Evolutionary conservation across 2,113 vertebrate species (phyloP).

Genomic region (Eira barbara): DNA sequence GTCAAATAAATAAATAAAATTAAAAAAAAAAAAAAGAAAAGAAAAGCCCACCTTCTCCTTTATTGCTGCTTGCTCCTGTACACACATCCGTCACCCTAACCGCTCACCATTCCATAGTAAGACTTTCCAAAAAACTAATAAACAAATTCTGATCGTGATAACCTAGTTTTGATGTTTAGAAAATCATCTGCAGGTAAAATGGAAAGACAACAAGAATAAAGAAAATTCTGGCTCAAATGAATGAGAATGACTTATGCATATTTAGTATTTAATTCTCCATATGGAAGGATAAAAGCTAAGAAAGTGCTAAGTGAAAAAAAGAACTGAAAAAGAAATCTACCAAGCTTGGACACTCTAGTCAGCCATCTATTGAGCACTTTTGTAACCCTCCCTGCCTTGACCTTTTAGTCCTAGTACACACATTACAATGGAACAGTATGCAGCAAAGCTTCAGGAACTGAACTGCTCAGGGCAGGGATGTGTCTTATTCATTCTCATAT

Average conservation of each 20-base stretch:
- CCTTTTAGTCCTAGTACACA: neutral
- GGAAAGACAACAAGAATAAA: neutral
- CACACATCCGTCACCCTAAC: neutral
- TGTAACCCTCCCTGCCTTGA: neutral
- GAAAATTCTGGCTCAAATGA: neutral
- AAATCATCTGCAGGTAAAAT: neutral
- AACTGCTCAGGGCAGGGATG: neutral
- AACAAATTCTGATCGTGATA: neutral
- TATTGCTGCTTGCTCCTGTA: too few species aligned
- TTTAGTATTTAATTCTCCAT: neutral
- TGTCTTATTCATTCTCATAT: neutral
- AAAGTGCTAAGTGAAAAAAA: neutral
- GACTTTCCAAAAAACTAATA: neutral
- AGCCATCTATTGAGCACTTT: neutral
- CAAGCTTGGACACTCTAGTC: neutral
- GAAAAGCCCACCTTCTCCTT: neutral
- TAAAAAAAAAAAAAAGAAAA: too few species aligned
- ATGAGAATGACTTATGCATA: neutral
- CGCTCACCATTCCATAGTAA: neutral
- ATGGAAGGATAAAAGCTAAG: neutral
- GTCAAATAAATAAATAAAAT: too few species aligned
- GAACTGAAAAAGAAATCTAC: neutral
- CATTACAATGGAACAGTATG: neutral
- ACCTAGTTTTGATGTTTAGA: neutral
- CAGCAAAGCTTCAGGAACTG: neutral